Conservation (phyloP, 2,797 vertebrate species). For the Rhyacichthys aspro region DNA sequence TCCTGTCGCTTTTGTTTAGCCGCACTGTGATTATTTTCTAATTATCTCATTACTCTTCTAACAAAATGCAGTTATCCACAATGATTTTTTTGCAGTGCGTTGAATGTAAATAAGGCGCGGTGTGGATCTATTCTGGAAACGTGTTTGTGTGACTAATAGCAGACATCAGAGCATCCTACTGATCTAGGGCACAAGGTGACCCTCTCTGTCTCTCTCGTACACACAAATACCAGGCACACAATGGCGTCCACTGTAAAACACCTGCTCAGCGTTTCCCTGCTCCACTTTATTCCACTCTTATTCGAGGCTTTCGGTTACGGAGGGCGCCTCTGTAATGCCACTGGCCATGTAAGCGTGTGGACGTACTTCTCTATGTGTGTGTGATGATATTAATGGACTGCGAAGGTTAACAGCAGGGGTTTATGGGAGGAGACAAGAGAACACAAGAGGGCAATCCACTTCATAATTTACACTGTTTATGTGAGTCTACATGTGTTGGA, state of each 20-base stretch:
- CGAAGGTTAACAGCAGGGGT: conserved; percentile 50
- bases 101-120: conserved; percentile 1
- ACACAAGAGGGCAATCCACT: conserved; percentile 35
- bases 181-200: conserved; percentile 67
- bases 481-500: conserved; percentile 19
- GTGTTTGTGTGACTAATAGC: conserved; percentile 48
- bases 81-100: not conserved
- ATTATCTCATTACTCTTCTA: not conserved
- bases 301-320: conserved; percentile 26
- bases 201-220: conserved; percentile 20
- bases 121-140: conserved; percentile 1
- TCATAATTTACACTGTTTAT: conserved; percentile 24
- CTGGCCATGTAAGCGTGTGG: conserved; percentile 9
- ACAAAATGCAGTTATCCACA: not conserved
- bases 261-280: conserved; percentile 55
- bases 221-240: conserved; percentile 2
- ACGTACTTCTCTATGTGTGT: conserved; percentile 10
- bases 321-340: conserved; percentile 10
- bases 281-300: conserved; percentile 46
- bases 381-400: conserved; percentile 53
- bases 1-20: too few relatives aligned
- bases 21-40: not conserved
- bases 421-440: conserved; percentile 41
- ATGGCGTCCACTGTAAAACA: conserved; percentile 29
- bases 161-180: conserved; percentile 51